Percentiles rank a stretch among this genome's conserved stretches.
Evolutionary conservation across 1,140 invertebrate species (phyloP).

Genomic region (Akabosia matsudoensis): DNA sequence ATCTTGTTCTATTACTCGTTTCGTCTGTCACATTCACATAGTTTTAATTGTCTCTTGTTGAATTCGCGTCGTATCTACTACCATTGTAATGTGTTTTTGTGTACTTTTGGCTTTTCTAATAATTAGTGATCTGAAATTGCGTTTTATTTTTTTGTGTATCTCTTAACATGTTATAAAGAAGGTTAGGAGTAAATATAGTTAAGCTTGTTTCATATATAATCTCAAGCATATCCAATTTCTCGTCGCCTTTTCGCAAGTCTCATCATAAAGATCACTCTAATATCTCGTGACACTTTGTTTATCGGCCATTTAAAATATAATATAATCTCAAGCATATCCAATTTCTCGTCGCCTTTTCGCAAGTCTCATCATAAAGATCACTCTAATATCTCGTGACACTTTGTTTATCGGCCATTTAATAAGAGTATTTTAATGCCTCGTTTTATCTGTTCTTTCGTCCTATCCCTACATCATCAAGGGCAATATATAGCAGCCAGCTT

Average conservation of each 20-base stretch:
- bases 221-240: not conserved
- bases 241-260: not conserved
- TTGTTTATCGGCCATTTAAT: not conserved
- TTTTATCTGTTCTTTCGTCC: not conserved
- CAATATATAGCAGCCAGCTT: not conserved
- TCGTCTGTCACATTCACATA: not conserved
- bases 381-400: not conserved
- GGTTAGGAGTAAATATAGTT: not conserved
- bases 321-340: not conserved
- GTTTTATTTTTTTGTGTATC: not conserved
- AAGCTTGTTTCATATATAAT: not conserved
- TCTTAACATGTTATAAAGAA: not conserved
- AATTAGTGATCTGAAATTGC: not conserved
- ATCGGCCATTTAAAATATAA: not conserved
- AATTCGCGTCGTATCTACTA: not conserved
- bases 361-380: no score
- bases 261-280: not conserved
- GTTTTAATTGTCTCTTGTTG: no score
- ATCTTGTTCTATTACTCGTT: not conserved
- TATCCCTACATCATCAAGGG: not conserved
- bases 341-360: not conserved
- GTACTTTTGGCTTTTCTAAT: slow-evolving; percentile 4
- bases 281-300: not conserved
- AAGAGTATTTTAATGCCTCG: not conserved
- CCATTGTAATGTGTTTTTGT: not conserved